Evolutionary conservation across 2,888 invertebrate genomes (phyloP), one percentile per base, ranked within the genome.

Genomic region (Melinaea menophilus): DNA sequence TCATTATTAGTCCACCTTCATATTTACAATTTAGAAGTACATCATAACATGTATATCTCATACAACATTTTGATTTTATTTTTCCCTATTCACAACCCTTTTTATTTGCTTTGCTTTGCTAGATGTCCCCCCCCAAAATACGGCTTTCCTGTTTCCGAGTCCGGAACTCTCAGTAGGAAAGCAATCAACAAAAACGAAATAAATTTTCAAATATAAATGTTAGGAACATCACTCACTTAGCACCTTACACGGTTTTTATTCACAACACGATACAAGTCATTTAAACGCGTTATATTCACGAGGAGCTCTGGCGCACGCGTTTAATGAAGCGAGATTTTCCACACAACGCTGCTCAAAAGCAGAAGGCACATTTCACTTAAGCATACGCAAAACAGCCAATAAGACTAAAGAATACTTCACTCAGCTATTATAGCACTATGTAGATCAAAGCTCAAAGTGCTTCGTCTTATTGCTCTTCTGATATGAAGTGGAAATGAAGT

Each of bases 71-170:
- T 12, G 37, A 51, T 64, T 61, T 55, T 47, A 56, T 64, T 59
- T 37, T 58, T 61, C 65, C 65, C 64, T 63, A 22, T 65, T 66
- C 73, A 67, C 69, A 56, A 22, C 22, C 61, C 64, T 67, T 72
- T 72, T 75, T 65, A 64, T 75, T 80, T 79, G 81, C 80, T 78
- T 80, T 69, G 78, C 80, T 79, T 87, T 82, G 82, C 82, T 83
- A 84, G 80, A 70, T 54, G 60, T 58, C 78, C 76, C 80, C 22
- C 74, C 81, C 82, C 81, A 74, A 66, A 70, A 75, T 78, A 73
- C 85, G 84, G 87, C 91, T 91, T 91, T 90, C 91, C 91, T 90
- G 86, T 87, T 81, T 82, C 90, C 88, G 88, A 84, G 78, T 74
- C 88, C 86, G 90, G 88, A 51, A 84, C 78, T 86, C 88, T 87